Evolutionary conservation across 2,888 invertebrate species (phyloP), one percentile per base, ranked within the genome.

Genomic region (Aromia moschata): DNA sequence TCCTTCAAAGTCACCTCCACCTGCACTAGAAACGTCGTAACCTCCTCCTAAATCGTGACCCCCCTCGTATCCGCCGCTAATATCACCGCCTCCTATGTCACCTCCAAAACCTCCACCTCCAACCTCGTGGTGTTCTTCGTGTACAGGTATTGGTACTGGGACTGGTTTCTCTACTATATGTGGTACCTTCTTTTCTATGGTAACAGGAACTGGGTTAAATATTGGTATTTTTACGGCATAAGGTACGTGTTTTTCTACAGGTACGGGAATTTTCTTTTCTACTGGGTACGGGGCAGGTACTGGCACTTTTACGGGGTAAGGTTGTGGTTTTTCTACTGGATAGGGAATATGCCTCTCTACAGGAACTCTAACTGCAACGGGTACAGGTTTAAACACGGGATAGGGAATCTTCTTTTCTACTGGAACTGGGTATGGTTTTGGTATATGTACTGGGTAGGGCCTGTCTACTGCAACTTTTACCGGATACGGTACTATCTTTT

Each of bases 271-370:
- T 31, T 87, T 83, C 73, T 87, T 87, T 71, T 87, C 86, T 0
- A 89, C 87, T 14, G 87, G 88, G 77, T 89, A 90, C 16, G 90
- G 90, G 5, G 84, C 86, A 11, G 90, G 89, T 31, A 88, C 86
- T 7, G 86, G 90, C 17, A 91, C 89, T 75, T 91, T 91, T 3
- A 92, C 90, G 45, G 84, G 85, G 70, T 88, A 87, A 18, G 92
- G 92, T 65, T 91, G 89, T 33, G 89, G 90, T 76, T 91, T 91
- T 62, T 91, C 91, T 1, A 92, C 91, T 62, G 89, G 89, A 11
- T 89, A 89, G 4, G 90, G 89, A 2, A 90, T 84, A 37, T 88
- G 91, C 73, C 87, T 84, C 41, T 90, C 88, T 30, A 86, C 84
- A 44, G 81, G 84, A 40, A 89, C 86, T 77, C 90, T 88, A 1